Conservation (phyloP, 2,113 vertebrate genomes). For the Crotalus horridus region DNA sequence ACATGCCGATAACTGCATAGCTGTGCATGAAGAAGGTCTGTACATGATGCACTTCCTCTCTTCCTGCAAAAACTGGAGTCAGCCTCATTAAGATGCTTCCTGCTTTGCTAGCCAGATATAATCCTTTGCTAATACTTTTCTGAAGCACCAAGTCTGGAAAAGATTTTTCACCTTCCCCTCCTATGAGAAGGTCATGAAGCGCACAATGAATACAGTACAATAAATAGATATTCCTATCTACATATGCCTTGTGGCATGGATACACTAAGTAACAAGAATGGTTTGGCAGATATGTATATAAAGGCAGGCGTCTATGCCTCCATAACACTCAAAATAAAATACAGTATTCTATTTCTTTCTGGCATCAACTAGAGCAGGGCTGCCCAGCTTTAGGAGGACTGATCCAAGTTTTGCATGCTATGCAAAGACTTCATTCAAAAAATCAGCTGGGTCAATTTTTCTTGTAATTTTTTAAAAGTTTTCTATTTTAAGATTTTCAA, state of each 20-base stretch:
- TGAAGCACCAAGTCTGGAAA: not conserved
- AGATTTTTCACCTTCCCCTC: not conserved
- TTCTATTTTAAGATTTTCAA: not conserved
- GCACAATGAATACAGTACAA: not conserved
- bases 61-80: constrained; percentile 4
- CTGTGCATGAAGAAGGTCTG: not conserved
- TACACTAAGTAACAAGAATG: not conserved
- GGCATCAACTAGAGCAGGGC: not conserved
- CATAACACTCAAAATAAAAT: not conserved
- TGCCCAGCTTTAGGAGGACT: not conserved
- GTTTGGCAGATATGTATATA: not conserved
- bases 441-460: not conserved
- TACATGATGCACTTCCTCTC: not conserved
- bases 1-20: not conserved
- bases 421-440: not conserved
- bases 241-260: too few relatives aligned
- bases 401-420: not conserved
- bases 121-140: not conserved
- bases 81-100: not conserved
- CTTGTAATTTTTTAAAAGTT: not conserved
- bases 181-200: not conserved
- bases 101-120: not conserved
- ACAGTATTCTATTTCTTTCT: not conserved
- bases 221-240: not conserved
- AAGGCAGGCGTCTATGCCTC: not conserved